Evolutionary conservation across 2,888 invertebrate genomes (phyloP).

Genomic region (Sphinx pinastri): DNA sequence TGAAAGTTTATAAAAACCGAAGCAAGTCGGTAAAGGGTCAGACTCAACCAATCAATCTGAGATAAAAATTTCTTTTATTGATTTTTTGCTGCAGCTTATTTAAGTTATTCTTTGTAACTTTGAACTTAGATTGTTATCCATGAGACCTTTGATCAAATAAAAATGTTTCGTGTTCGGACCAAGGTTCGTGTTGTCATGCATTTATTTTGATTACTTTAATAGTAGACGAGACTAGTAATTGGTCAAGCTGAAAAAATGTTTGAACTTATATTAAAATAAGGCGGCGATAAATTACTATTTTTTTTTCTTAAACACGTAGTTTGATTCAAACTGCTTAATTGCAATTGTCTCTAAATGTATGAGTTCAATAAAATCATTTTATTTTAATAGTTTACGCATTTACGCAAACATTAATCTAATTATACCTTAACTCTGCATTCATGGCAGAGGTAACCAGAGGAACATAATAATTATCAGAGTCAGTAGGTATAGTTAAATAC

Average conservation of each 20-base stretch:
- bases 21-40: slow-evolving; percentile 78
- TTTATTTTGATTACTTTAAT: slow-evolving; percentile 25
- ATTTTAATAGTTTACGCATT: too few relatives aligned
- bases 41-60: slow-evolving; percentile 81
- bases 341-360: too few relatives aligned
- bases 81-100: slow-evolving; percentile 62
- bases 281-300: neutral
- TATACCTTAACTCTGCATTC: too few relatives aligned
- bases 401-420: too few relatives aligned
- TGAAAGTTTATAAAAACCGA: slow-evolving; percentile 74
- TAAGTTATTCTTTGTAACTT: slow-evolving; percentile 60
- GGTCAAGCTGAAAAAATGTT: neutral
- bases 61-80: slow-evolving; percentile 76
- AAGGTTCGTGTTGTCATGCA: slow-evolving; percentile 27
- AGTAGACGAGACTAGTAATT: slow-evolving; percentile 1
- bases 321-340: too few relatives aligned
- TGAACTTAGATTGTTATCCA: slow-evolving; percentile 73
- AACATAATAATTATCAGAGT: too few relatives aligned
- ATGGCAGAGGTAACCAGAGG: too few relatives aligned
- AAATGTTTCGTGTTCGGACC: slow-evolving; percentile 52
- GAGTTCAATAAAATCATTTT: too few relatives aligned
- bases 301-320: neutral
- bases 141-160: slow-evolving; percentile 63
- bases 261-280: neutral
- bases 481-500: too few relatives aligned